Conservation (phyloP, 2,113 vertebrate species). For the Rhea americana region DNA sequence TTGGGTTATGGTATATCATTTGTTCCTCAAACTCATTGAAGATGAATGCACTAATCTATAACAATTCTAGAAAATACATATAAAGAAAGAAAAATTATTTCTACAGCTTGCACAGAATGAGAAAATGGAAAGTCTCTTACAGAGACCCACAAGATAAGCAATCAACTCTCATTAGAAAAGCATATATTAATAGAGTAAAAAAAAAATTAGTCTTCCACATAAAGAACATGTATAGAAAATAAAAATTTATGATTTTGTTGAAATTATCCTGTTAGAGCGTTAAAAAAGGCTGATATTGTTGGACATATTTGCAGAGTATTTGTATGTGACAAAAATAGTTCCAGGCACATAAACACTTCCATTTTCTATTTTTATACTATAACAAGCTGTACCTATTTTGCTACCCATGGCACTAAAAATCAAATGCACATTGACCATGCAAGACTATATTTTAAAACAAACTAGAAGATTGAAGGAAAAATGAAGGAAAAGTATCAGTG, state of each 20-base stretch:
- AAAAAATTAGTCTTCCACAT: not conserved
- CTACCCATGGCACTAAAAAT: not conserved
- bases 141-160: not conserved
- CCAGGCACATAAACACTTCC: not conserved
- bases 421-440: not conserved
- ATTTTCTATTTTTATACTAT: slow-evolving; percentile 1
- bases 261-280: not conserved
- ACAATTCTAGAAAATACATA: slow-evolving; percentile 2
- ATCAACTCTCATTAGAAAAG: not conserved
- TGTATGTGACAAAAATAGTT: not conserved
- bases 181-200: not conserved
- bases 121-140: not conserved
- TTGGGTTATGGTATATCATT: slow-evolving; percentile 25
- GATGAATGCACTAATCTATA: slow-evolving; percentile 10
- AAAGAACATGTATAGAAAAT: not conserved
- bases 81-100: not conserved
- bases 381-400: not conserved
- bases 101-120: not conserved
- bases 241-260: not conserved
- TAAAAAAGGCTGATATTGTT: not conserved
- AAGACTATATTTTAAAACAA: slow-evolving; percentile 7
- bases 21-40: slow-evolving; percentile 20
- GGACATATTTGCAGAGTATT: not conserved
- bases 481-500: not conserved
- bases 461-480: not conserved